Conservation (phyloP, 1,140 invertebrate genomes). For the Zaprionus lachaisei region DNA sequence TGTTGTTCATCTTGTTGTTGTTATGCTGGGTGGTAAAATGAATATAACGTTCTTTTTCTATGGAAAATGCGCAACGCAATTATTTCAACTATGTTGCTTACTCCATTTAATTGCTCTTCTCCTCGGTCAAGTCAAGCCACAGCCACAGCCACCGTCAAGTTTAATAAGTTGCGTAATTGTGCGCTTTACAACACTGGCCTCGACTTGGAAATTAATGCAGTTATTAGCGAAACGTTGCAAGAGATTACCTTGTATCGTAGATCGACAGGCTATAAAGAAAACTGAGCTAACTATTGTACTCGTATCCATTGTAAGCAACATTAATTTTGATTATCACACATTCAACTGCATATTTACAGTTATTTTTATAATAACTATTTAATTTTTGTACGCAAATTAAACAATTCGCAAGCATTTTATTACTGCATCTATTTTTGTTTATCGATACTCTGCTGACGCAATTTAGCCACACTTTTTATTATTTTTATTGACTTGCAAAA, state of each 20-base stretch:
- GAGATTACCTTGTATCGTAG: not conserved
- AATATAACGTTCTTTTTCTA: conserved; percentile 76
- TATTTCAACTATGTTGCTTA: conserved; percentile 39
- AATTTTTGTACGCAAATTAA: not conserved
- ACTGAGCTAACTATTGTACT: too few relatives aligned
- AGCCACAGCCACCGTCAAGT: not conserved
- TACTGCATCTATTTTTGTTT: not conserved
- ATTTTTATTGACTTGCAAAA: conserved; percentile 60
- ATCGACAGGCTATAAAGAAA: not conserved
- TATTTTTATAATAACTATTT: conserved; percentile 6
- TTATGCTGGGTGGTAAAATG: conserved; percentile 61
- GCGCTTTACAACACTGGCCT: not conserved
- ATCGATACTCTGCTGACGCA: conserved; percentile 55
- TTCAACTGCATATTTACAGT: conserved; percentile 1
- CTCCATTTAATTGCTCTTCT: conserved; percentile 35
- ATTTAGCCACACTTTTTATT: conserved; percentile 52
- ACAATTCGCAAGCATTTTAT: not conserved
- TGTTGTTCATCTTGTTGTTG: conserved; percentile 11
- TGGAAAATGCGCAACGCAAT: conserved; percentile 56
- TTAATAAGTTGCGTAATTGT: conserved; percentile 37
- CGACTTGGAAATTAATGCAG: conserved; percentile 12
- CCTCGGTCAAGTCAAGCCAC: not conserved
- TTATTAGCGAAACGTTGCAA: conserved; percentile 16
- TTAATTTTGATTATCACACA: conserved; percentile 1
- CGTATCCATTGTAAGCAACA: not conserved